Evolutionary conservation across 2,888 invertebrate species (phyloP).

Genomic region (Diaperis boleti): DNA sequence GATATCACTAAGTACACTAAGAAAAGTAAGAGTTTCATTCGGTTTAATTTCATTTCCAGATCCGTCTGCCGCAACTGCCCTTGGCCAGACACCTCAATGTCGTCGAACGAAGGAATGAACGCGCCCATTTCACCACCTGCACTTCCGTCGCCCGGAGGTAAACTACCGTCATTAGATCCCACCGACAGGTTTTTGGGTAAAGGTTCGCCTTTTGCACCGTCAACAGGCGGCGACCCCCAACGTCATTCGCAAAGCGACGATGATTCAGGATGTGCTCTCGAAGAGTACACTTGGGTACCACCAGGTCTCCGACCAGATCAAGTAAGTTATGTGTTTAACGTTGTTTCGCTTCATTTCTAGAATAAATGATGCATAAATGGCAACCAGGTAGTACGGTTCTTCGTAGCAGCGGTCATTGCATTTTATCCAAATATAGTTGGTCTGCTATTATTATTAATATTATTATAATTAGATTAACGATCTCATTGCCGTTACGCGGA

Average conservation of each 20-base stretch:
- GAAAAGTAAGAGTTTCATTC: no score
- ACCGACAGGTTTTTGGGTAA: slow-evolving; percentile 73
- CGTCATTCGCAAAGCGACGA: slow-evolving; percentile 95
- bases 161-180: slow-evolving; percentile 65
- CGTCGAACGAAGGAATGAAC: slow-evolving; percentile 67
- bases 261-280: slow-evolving; percentile 96
- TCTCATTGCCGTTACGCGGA: slow-evolving; percentile 22
- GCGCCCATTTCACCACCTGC: slow-evolving; percentile 64
- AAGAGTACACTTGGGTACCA: slow-evolving; percentile 99
- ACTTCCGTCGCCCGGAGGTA: slow-evolving; percentile 62
- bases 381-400: slow-evolving; percentile 10
- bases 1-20: no score
- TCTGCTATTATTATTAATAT: slow-evolving; percentile 4
- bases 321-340: slow-evolving; percentile 70
- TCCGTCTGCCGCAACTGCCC: slow-evolving; percentile 88
- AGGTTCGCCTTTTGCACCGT: slow-evolving; percentile 68
- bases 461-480: slow-evolving; percentile 20
- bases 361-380: slow-evolving; percentile 26
- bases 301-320: slow-evolving; percentile 96
- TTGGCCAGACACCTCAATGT: slow-evolving; percentile 70
- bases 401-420: slow-evolving; percentile 7
- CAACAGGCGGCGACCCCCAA: slow-evolving; percentile 77
- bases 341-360: slow-evolving; percentile 25
- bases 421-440: slow-evolving; percentile 24
- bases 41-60: slow-evolving; percentile 67